phyloP scores from a whole-genome alignment of 2,113 vertebrate species.

The Chionomys nivalis region DNA sequence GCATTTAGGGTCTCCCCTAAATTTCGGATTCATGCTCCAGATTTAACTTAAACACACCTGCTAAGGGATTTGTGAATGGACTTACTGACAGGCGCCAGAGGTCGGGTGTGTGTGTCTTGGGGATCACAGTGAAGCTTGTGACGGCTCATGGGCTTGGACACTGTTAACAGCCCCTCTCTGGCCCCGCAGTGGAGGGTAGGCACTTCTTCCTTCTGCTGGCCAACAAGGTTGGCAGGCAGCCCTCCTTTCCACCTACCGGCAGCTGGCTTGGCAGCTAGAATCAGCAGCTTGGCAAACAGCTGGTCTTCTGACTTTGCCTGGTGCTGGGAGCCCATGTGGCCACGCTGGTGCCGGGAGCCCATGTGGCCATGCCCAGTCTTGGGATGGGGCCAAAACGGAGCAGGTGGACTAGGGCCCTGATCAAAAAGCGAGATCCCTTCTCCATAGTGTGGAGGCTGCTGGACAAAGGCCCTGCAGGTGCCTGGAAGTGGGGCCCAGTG shows the following conservation, averaged over 20 bases:
- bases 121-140: accelerated
- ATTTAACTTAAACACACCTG: neutral
- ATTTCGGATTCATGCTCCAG: neutral
- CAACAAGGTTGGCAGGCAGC: neutral
- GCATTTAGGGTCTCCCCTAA: neutral
- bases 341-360: neutral
- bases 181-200: accelerated
- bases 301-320: neutral
- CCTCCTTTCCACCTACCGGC: neutral
- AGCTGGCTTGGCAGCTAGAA: neutral
- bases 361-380: neutral
- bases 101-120: accelerated
- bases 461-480: neutral
- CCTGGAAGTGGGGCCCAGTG: neutral
- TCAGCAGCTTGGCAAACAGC: neutral
- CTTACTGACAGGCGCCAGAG: neutral
- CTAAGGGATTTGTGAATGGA: neutral
- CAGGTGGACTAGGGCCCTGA: neutral
- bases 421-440: neutral
- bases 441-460: neutral
- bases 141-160: neutral
- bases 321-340: neutral
- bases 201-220: neutral
- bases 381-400: neutral
- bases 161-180: neutral